A percentile compares a stretch with the other conserved stretches of the same genome.
phyloP scores from a whole-genome alignment of 2,797 vertebrate species.

The Dermochelys coriacea region DNA sequence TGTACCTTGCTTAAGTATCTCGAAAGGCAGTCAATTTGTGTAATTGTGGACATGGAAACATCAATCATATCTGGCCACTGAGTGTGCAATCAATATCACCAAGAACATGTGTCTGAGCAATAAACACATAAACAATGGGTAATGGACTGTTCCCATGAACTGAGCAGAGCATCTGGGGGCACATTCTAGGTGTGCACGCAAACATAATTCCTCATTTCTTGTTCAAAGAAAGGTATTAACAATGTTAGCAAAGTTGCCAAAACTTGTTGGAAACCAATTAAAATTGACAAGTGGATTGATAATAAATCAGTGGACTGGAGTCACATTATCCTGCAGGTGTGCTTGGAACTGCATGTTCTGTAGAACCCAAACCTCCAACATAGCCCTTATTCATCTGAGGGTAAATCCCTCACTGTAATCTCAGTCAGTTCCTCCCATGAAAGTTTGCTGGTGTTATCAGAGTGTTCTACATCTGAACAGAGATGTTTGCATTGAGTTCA shows the following conservation, averaged over 20 bases:
- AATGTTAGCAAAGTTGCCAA: background rate
- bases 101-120: background rate
- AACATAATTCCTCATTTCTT: background rate
- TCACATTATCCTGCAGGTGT: background rate
- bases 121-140: background rate
- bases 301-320: background rate
- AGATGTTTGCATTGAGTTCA: background rate
- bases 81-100: background rate
- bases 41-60: background rate
- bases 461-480: background rate
- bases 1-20: background rate
- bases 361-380: background rate
- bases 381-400: background rate
- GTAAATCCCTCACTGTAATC: background rate
- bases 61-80: background rate
- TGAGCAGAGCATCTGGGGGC: background rate
- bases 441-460: background rate
- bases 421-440: background rate
- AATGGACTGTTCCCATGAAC: background rate
- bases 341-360: background rate
- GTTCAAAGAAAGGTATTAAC: background rate
- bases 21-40: background rate
- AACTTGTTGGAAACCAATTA: background rate
- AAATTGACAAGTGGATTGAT: background rate
- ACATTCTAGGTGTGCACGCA: accelerated